Percentiles rank a stretch among this genome's conserved stretches.
These are phyloP conservation scores for Notocelia uddmanniana DNA, from an alignment of 2,888 invertebrate genomes.

Conservation along the genomic window DNA sequence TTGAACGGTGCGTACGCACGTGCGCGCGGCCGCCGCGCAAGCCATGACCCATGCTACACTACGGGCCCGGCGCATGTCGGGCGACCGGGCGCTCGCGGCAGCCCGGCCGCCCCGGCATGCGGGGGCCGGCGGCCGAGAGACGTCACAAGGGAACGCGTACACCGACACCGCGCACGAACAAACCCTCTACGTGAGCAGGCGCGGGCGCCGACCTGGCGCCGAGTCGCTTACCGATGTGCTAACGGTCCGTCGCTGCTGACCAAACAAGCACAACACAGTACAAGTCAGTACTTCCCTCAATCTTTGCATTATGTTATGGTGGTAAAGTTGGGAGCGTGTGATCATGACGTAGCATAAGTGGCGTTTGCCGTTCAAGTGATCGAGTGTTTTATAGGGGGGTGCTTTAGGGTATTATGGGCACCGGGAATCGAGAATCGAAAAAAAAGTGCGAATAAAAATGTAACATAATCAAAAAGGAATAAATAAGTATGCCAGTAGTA, in stretches of 20 bases:
- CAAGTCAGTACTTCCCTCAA: conserved; percentile 82
- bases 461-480: conserved; percentile 28
- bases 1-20: conserved; percentile 79
- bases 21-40: conserved; percentile 82
- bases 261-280: conserved; percentile 85
- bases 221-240: conserved; percentile 83
- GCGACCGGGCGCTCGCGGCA: conserved; percentile 38
- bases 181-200: conserved; percentile 69
- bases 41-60: conserved; percentile 85
- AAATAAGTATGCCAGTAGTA: conserved; percentile 13
- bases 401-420: conserved; percentile 28
- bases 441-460: conserved; percentile 36
- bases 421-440: conserved; percentile 25
- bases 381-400: conserved; percentile 32
- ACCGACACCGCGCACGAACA: conserved; percentile 75
- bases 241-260: conserved; percentile 85
- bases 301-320: conserved; percentile 68
- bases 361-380: conserved; percentile 36
- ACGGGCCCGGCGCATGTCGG: conserved; percentile 65
- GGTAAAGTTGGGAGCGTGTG: conserved; percentile 59
- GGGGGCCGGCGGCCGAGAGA: conserved; percentile 76
- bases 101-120: conserved; percentile 47
- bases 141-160: conserved; percentile 82
- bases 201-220: conserved; percentile 64
- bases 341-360: conserved; percentile 54